Base-by-base conservation (phyloP, 2,888 invertebrate genomes). In the Acleris laterana region DNA sequence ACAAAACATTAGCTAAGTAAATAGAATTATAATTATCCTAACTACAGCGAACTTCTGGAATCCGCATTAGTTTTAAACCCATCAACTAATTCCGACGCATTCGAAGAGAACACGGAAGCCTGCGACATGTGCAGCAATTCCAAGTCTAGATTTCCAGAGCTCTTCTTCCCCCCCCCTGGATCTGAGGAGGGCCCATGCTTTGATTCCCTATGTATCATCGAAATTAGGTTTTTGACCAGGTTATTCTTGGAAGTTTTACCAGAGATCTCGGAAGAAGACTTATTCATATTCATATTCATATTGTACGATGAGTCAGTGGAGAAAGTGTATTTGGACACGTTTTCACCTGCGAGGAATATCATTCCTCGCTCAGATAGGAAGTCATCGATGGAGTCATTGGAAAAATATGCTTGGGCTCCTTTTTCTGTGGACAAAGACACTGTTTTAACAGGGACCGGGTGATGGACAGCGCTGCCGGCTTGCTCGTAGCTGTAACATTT, bases 371-470 rank as follows among this genome's bases (percentile, higher is more conserved):
- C 87, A 0, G 88, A 88, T 13, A 92, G 62, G 17, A 83, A 85
- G 53, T 91, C 90, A 16, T 92, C 92, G 5, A 90, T 80, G 0
- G 89, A 89, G 63, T 92, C 91, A 22, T 90, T 89, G 0, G 90
- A 82, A 51, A 92, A 88, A 6, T 69, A 78, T 0, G 84, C 87
- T 63, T 91, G 90, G 0, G 87, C 88, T 0, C 79, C 83, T 69
- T 87, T 88, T 16, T 86, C 86, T 3, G 80, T 82, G 0, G 85
- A 83, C 4, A 74, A n/a, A 0, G 82, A 80, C 1, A 70, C 52
- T 1, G 77, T 70, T 0, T 62, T n/a, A 66, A 66, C 5, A 69
- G 28, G 44, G 62, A 70, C 22, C 70, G 76, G 6, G 50, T 52
- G 46, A 38, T 56, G n/a, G 1, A 48, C 28, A 25, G 53, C 63